These are phyloP conservation scores for Meloidogyne floridensis DNA, from an alignment of 1,140 invertebrate genomes.

Conservation along the genomic window DNA sequence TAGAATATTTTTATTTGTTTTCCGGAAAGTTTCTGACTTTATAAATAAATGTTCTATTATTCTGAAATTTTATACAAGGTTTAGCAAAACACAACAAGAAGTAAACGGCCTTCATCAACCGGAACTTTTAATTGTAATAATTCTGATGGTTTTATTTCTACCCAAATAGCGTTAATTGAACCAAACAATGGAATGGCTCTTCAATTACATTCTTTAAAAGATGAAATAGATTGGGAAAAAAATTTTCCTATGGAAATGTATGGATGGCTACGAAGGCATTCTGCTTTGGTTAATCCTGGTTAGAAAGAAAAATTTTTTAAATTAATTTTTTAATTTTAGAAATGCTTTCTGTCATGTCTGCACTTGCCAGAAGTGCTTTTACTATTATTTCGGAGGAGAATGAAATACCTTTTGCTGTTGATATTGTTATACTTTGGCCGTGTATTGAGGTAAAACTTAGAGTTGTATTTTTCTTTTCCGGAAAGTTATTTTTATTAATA, in stretches of 20 bases:
- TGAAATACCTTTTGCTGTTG: background rate
- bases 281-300: constrained; percentile 24
- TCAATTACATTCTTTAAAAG: background rate
- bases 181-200: constrained; percentile 8
- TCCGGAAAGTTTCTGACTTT: too few species aligned
- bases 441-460: constrained; percentile 11
- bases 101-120: background rate
- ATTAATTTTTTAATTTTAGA: background rate
- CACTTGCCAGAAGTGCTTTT: constrained; percentile 17
- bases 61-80: background rate
- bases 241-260: constrained; percentile 10
- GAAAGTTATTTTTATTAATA: background rate
- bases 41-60: background rate
- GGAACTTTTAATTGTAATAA: background rate
- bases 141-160: background rate
- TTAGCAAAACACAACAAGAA: background rate
- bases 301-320: background rate
- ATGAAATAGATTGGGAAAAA: background rate
- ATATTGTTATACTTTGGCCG: constrained; percentile 19
- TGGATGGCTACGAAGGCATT: constrained; percentile 19
- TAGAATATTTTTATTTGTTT: too few species aligned
- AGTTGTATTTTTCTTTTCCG: background rate
- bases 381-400: background rate
- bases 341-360: background rate
- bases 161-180: constrained; percentile 17